phyloP scores from a whole-genome alignment of 2,888 invertebrate species.

The Brachylomia viminalis region DNA sequence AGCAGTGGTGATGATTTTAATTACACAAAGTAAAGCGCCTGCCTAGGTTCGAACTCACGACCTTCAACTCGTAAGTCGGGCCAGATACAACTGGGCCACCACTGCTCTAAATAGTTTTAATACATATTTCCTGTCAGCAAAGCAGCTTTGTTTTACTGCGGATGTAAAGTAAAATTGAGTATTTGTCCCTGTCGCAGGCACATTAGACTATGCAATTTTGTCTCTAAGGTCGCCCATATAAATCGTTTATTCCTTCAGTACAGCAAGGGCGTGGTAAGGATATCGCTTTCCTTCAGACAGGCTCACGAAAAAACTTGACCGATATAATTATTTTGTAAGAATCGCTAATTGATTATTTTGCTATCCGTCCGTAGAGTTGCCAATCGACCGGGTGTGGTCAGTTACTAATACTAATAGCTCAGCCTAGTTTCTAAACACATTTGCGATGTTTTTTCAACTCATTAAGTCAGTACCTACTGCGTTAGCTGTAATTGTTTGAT shows the following conservation, averaged over 20 bases:
- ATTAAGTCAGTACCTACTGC: conserved; percentile 60
- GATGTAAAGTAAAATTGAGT: not conserved
- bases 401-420: conserved; percentile 69
- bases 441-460: conserved; percentile 65
- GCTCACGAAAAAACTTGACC: not conserved
- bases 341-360: conserved; percentile 60
- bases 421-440: conserved; percentile 78
- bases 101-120: no score
- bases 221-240: not conserved
- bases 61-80: no score
- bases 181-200: not conserved
- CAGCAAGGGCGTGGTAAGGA: not conserved
- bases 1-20: no score
- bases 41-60: no score
- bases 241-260: conserved; percentile 1
- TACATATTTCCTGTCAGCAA: not conserved
- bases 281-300: not conserved
- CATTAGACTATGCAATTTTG: not conserved
- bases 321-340: conserved; percentile 10
- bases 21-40: no score
- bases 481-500: conserved; percentile 59
- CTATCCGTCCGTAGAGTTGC: conserved; percentile 60
- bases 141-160: not conserved
- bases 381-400: conserved; percentile 78
- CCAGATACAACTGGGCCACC: no score